phyloP scores from a whole-genome alignment of 2,797 vertebrate genomes.

The Nasua narica region DNA sequence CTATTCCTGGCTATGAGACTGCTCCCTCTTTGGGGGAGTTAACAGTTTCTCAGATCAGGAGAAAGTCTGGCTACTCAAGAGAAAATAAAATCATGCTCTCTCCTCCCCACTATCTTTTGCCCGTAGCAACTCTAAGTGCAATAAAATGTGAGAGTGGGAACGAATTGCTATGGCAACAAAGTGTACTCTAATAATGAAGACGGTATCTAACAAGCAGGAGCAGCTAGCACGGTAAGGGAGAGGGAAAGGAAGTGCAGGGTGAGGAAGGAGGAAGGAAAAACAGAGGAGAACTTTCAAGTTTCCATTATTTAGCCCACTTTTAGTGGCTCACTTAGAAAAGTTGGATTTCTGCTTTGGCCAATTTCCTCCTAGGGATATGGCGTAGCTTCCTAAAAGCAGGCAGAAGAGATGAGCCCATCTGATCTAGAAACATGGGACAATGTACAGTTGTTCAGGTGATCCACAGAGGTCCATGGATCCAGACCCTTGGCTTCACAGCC shows the following conservation, averaged over 20 bases:
- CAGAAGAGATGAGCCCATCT: neutral
- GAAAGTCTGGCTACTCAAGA: constrained; percentile 66
- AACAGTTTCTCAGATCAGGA: constrained; percentile 62
- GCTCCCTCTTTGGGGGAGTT: neutral
- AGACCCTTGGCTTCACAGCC: neutral
- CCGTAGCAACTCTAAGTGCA: constrained; percentile 76
- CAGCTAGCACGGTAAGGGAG: constrained; percentile 61
- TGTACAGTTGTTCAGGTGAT: too few relatives aligned
- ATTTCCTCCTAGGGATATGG: neutral
- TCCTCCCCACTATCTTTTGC: neutral
- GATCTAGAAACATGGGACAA: neutral
- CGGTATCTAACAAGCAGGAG: constrained; percentile 65
- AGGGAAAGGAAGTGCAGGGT: constrained; percentile 51
- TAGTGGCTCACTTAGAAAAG: neutral
- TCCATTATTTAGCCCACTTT: constrained; percentile 30
- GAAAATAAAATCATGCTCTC: constrained; percentile 62
- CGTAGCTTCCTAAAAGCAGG: neutral
- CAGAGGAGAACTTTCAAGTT: constrained; percentile 61
- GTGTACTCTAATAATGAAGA: constrained; percentile 80
- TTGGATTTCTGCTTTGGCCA: neutral
- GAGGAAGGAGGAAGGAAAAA: constrained; percentile 61
- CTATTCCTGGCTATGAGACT: neutral
- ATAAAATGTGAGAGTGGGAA: constrained; percentile 79
- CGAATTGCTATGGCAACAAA: constrained; percentile 85
- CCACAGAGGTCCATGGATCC: neutral